Base-by-base conservation (phyloP, 1,140 invertebrate genomes). In the Charaxes varanes region DNA sequence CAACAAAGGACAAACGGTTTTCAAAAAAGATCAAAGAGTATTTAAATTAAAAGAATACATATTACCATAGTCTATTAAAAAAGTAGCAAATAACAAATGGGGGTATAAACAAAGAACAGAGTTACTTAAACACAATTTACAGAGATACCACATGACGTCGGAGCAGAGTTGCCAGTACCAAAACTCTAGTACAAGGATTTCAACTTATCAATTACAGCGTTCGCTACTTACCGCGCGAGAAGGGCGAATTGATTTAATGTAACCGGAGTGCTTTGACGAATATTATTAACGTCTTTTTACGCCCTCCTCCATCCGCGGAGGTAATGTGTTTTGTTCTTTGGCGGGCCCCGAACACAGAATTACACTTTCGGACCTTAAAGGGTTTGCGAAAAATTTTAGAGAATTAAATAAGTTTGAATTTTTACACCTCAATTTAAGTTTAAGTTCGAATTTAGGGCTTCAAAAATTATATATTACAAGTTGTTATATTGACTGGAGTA, bases 131-230 rank as follows among this genome's bases (percentile, higher is more conserved):
- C 42, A 46, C 32, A 51, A 59, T 68, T 60, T 59, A 43, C 46
- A 41, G 46, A 61, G 60, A 57, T 53, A 62, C 52, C 65, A 61
- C 56, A 63, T 57, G 58, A 56, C 56, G 55, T 60, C 47, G 58
- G 56, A 46, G 42, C 52, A 41, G 64, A 62, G 55, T 59, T 58
- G 54, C 57, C 55, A 62, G 62, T 67, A 63, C 68, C 72, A 61
- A n/a, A 78, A 76, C 74, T 79, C 63, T 67, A 73, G 67, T 80
- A 83, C 79, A 83, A 83, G 79, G 74, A 76, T 83, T 83, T 83
- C 71, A 83, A 83, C 78, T 83, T 83, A 83, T 83, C 78, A 83
- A 83, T 83, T 83, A 83, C 78, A 83, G 49, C 76, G 76, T 80
- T 80, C 68, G 69, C 76, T 83, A 83, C 78, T 83, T 83, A 83